Evolutionary conservation across 2,113 vertebrate genomes (phyloP), one percentile per base, ranked within the genome.

Genomic region (Amphilophus citrinellus): DNA sequence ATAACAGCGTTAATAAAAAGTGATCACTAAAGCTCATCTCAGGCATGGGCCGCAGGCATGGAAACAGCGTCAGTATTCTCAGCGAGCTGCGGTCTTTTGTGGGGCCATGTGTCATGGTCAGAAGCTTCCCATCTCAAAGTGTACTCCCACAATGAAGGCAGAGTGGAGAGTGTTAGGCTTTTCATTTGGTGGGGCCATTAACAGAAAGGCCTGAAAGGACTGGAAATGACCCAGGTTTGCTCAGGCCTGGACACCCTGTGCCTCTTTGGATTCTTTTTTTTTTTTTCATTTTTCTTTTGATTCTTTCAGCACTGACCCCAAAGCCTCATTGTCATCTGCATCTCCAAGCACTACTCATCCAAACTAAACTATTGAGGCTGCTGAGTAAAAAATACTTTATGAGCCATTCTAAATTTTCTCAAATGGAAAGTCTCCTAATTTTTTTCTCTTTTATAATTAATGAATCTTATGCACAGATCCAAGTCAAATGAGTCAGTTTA

Each of bases 1-100:
- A 98, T 97, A 96, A 96, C 96, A 96, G 96, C 93, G 96, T 97
- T 97, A 96, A 98, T 96, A 96, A 97, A 92, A 97, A 97, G 96
- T 97, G 96, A 86, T 97, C 96, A 76, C 96, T 96, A 97, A 96
- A 97, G 96, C 96, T 96, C 91, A 91, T 96, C 97, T 96, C 96
- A 94, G 96, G 96, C 96, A 94, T 95, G 95, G 84, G 96, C 98
- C 97, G 96, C 96, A 77, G 96, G 96, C 97, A 93, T 96, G 96
- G 95, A 96, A 94, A 95, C 96, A 94, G 94, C 94, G 56, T 90
- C 42, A 95, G 96, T 96, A 96, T 94, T 95, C 91, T 94, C 82
- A 14, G 77, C 90, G 17, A 95, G 96, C 96, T 96, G 93, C 92
- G 96, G 93, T 94, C 96, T 97, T 97, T 98, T 97, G 96, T 96